These are phyloP conservation scores for Halocaridina rubra DNA, from an alignment of 2,888 invertebrate species.

Conservation along the genomic window DNA sequence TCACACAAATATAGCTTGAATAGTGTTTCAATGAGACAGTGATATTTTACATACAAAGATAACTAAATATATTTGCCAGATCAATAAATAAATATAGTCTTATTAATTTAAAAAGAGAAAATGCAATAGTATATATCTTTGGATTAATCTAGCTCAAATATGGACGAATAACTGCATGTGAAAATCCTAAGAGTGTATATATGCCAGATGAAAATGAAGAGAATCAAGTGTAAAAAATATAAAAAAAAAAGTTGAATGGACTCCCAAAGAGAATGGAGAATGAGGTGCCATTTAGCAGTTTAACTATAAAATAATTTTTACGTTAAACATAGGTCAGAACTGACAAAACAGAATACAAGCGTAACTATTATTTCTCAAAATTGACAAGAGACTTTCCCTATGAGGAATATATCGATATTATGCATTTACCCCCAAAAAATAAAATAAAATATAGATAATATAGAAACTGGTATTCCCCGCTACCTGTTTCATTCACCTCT, in stretches of 20 bases:
- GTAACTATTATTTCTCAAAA: too few relatives aligned
- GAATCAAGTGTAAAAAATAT: conserved; percentile 13
- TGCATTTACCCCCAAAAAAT: background rate
- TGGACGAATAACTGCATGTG: too few relatives aligned
- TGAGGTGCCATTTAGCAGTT: conserved; percentile 23
- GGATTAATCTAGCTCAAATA: too few relatives aligned
- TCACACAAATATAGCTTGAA: too few relatives aligned
- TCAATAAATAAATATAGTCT: too few relatives aligned
- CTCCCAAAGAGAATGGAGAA: conserved; percentile 25
- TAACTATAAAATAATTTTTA: background rate
- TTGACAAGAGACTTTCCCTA: background rate
- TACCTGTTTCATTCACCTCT: conserved; percentile 55
- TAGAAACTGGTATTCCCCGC: conserved; percentile 10
- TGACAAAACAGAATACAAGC: too few relatives aligned
- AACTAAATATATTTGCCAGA: too few relatives aligned
- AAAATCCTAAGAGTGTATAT: background rate
- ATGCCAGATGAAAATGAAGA: conserved; percentile 18
- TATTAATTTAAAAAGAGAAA: too few relatives aligned
- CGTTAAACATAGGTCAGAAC: background rate
- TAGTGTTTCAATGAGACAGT: too few relatives aligned
- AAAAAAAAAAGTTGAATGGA: conserved; percentile 46
- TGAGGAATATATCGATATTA: background rate
- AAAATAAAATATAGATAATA: background rate
- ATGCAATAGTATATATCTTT: too few relatives aligned
- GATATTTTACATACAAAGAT: too few relatives aligned